Percentiles rank a stretch among this genome's conserved stretches.
Evolutionary conservation across 2,797 vertebrate genomes (phyloP).

Genomic region (Lepilemur ruficaudatus): DNA sequence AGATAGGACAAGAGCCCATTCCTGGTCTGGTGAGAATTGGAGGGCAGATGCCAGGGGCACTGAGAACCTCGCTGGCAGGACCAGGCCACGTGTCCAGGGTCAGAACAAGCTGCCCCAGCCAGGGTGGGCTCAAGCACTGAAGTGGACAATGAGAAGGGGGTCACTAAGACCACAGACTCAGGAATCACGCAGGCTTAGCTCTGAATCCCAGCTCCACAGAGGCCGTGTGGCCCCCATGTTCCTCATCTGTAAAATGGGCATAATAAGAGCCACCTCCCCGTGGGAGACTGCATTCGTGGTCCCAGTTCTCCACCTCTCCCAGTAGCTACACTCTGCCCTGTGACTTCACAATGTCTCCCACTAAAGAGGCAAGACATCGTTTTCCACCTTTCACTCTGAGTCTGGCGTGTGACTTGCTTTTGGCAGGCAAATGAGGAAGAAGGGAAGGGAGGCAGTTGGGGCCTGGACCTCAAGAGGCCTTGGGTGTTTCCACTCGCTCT

Average conservation of each 20-base stretch:
- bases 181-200: not conserved
- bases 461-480: not conserved
- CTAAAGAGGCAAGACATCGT: not conserved
- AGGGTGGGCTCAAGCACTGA: not conserved
- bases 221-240: not conserved
- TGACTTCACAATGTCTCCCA: not conserved
- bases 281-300: fast-evolving
- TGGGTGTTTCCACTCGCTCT: not conserved
- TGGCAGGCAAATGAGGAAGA: not conserved
- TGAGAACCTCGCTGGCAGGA: not conserved
- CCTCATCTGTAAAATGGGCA: not conserved
- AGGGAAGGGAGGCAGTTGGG: not conserved
- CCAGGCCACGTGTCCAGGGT: not conserved
- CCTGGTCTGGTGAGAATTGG: not conserved
- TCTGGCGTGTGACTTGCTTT: not conserved
- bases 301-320: not conserved
- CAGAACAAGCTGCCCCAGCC: not conserved
- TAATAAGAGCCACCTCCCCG: fast-evolving
- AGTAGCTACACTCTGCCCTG: fast-evolving
- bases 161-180: not conserved
- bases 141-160: not conserved
- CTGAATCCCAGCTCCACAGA: not conserved
- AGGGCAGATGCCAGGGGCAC: too few relatives aligned
- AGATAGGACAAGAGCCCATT: not conserved
- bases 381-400: not conserved